phyloP scores from a whole-genome alignment of 1,140 invertebrate genomes.

The Gonatopus flavifemur region DNA sequence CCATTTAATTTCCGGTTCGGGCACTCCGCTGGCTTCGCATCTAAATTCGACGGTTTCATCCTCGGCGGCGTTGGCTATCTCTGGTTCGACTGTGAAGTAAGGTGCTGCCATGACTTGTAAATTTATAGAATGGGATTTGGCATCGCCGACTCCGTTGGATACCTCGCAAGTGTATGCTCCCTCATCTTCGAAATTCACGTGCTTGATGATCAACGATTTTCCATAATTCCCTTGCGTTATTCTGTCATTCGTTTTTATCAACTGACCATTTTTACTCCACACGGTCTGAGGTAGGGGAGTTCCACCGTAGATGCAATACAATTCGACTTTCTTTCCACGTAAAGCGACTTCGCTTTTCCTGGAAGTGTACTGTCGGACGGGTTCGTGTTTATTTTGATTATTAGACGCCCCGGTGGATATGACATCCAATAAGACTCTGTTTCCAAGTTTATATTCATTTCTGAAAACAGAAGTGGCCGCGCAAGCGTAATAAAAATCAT shows the following conservation, averaged over 20 bases:
- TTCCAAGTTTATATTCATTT: conserved; percentile 90
- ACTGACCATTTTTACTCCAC: conserved; percentile 80
- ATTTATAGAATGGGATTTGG: conserved; percentile 81
- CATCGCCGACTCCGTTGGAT: conserved; percentile 84
- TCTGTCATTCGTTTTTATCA: conserved; percentile 70
- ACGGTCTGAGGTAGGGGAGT: conserved; percentile 81
- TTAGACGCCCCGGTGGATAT: conserved; percentile 73
- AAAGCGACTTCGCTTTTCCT: conserved; percentile 83
- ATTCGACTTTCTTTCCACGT: conserved; percentile 76
- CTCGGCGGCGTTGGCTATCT: conserved; percentile 86
- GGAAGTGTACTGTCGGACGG: conserved; percentile 79
- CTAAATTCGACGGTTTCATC: conserved; percentile 85
- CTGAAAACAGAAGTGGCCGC: conserved; percentile 84
- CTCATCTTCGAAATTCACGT: conserved; percentile 82
- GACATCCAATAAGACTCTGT: conserved; percentile 78
- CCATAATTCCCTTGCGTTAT: conserved; percentile 87
- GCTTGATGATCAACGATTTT: conserved; percentile 85
- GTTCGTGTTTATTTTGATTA: conserved; percentile 75
- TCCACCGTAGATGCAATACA: conserved; percentile 90
- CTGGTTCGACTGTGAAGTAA: conserved; percentile 90
- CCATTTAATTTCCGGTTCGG: conserved; percentile 91
- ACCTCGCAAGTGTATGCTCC: conserved; percentile 89
- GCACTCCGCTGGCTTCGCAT: conserved; percentile 86
- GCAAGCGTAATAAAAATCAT: conserved; percentile 85
- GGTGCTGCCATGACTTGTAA: conserved; percentile 82